phyloP scores from a whole-genome alignment of 2,113 vertebrate species.

The Lepus americanus region DNA sequence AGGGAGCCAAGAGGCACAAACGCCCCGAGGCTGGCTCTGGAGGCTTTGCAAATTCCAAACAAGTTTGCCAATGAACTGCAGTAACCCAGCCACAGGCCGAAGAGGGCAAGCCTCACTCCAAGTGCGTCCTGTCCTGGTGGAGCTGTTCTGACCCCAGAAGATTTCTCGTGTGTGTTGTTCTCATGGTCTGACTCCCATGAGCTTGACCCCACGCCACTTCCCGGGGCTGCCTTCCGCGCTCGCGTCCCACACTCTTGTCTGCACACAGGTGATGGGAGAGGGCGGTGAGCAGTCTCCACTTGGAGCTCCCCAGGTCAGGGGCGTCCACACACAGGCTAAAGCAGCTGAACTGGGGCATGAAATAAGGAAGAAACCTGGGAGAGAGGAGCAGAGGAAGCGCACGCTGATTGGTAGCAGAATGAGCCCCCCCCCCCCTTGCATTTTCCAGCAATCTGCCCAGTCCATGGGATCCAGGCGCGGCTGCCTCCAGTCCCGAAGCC shows the following conservation, averaged over 20 bases:
- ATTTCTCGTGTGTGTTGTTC: background rate
- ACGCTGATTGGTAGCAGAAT: background rate
- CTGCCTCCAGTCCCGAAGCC: background rate
- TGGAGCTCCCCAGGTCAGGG: background rate
- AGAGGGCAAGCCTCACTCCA: background rate
- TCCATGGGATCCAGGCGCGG: background rate
- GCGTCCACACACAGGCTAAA: background rate
- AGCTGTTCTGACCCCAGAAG: constrained; percentile 41
- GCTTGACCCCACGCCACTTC: background rate
- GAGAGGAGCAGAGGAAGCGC: background rate
- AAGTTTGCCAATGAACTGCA: constrained; percentile 53
- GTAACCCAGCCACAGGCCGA: constrained; percentile 41
- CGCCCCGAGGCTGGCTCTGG: background rate
- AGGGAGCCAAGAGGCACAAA: constrained; percentile 59
- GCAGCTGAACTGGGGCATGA: background rate
- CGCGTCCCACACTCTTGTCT: background rate
- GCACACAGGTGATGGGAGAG: background rate
- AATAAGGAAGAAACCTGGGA: background rate
- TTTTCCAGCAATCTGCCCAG: background rate
- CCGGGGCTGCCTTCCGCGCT: background rate
- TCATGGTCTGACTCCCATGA: background rate
- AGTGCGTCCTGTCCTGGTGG: constrained; percentile 11
- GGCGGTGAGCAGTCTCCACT: background rate
- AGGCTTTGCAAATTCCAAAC: constrained; percentile 59
- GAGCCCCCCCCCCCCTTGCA: background rate